Conservation (phyloP, 23 tunicate genomes). For the Corella eumyota region DNA sequence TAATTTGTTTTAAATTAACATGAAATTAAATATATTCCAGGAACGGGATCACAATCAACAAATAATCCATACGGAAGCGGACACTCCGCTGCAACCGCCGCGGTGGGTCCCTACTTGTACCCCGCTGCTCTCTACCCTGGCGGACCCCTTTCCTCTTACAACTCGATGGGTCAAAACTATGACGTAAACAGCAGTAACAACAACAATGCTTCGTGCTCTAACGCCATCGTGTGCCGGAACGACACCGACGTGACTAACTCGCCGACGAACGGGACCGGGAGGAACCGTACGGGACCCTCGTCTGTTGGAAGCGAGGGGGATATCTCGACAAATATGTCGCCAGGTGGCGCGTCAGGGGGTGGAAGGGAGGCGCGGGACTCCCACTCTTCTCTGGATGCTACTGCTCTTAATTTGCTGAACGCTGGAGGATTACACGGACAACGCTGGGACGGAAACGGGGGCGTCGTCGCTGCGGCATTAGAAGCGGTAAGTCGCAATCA, state of each 20-base stretch:
- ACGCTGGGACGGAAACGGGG: constrained; percentile 37
- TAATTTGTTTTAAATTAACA: too few species aligned
- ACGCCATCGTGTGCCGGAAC: constrained; percentile 1
- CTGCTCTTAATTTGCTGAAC: background rate
- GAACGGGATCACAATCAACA: too few species aligned
- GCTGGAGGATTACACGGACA: constrained; percentile 1
- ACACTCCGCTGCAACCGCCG: constrained; percentile 35
- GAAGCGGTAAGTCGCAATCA: constrained; percentile 19
- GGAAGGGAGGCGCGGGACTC: constrained; percentile 44
- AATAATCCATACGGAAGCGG: constrained; percentile 22
- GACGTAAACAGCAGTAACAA: constrained; percentile 32
- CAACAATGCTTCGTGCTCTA: background rate
- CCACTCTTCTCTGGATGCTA: constrained; percentile 8
- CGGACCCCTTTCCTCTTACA: constrained; percentile 22
- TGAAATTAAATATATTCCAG: too few species aligned
- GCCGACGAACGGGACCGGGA: constrained; percentile 30
- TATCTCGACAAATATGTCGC: constrained; percentile 64
- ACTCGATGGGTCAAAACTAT: constrained; percentile 18
- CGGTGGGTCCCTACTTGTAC: constrained; percentile 38
- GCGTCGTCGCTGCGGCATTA: constrained; percentile 35
- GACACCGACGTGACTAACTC: constrained; percentile 43
- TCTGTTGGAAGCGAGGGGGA: constrained; percentile 85
- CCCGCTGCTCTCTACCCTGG: constrained; percentile 48
- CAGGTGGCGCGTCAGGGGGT: constrained; percentile 49
- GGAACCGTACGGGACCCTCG: constrained; percentile 57